These are phyloP conservation scores for Macrotrachela quadricornifera DNA, from an alignment of 1,140 invertebrate genomes.

Conservation along the genomic window DNA sequence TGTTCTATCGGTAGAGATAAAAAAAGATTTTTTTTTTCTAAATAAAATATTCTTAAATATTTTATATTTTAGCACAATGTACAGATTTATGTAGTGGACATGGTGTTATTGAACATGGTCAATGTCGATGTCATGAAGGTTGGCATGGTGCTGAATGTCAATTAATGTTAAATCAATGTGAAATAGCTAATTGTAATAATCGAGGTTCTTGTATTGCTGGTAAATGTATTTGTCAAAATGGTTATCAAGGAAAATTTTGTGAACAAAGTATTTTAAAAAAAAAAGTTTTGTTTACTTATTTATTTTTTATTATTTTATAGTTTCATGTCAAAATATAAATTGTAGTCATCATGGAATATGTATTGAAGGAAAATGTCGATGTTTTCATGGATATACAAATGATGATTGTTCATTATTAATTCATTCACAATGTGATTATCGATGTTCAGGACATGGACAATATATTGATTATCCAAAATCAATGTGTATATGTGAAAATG, in stretches of 20 bases:
- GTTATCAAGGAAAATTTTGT: constrained; percentile 25
- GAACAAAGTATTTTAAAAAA: constrained; percentile 16
- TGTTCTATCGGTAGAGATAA: constrained; percentile 40
- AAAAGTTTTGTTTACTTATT: constrained; percentile 12
- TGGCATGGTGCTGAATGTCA: constrained; percentile 30
- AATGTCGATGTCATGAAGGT: constrained; percentile 22
- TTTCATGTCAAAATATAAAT: constrained; percentile 42
- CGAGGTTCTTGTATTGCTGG: constrained; percentile 27
- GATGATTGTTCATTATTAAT: constrained; percentile 68
- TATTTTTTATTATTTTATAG: background rate
- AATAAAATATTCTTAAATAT: too few species aligned
- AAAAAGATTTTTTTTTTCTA: background rate
- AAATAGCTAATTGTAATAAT: constrained; percentile 23
- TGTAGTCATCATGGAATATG: constrained; percentile 88
- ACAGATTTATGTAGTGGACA: constrained; percentile 38
- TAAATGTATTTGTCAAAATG: constrained; percentile 23
- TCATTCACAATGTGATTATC: constrained; percentile 53
- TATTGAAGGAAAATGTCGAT: constrained; percentile 76
- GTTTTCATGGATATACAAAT: constrained; percentile 89
- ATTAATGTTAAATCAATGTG: constrained; percentile 19
- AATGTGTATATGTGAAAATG: constrained; percentile 21
- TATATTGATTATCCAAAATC: constrained; percentile 42
- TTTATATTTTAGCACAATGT: constrained; percentile 49
- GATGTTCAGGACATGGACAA: constrained; percentile 26
- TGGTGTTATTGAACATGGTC: constrained; percentile 21